phyloP scores from a whole-genome alignment of 2,888 invertebrate genomes.

The Schizaphis graminum region DNA sequence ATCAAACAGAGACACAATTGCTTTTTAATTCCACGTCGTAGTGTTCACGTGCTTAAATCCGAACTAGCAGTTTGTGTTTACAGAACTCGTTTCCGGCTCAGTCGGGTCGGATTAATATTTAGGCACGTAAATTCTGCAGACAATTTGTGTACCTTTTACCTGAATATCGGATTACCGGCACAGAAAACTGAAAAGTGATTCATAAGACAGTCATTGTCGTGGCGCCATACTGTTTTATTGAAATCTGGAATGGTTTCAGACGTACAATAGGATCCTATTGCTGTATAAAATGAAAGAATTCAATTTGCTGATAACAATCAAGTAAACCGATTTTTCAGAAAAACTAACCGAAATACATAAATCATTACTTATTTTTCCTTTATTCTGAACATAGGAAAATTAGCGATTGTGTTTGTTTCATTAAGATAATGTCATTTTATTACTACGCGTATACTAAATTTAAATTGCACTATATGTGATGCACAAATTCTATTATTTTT shows the following conservation, averaged over 20 bases:
- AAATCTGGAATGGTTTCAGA: neutral
- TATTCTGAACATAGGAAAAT: neutral
- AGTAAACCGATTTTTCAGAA: neutral
- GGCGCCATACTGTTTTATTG: conserved; percentile 37
- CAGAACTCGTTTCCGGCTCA: neutral
- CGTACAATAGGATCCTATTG: conserved; percentile 21
- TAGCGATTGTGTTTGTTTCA: conserved; percentile 10
- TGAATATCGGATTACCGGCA: conserved; percentile 24
- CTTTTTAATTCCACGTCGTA: conserved; percentile 3
- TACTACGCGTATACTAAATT: neutral
- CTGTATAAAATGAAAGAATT: neutral
- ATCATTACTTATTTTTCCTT: neutral
- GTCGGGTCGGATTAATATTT: conserved; percentile 39
- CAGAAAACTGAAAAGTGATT: neutral
- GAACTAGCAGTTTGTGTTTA: neutral
- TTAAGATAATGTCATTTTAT: conserved; percentile 3
- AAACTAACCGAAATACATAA: neutral
- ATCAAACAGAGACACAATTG: neutral
- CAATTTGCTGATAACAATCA: conserved; percentile 38
- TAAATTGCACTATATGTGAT: neutral
- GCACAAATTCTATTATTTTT: neutral
- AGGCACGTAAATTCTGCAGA: conserved; percentile 2
- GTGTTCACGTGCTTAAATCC: neutral
- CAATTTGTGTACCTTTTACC: conserved; percentile 35
- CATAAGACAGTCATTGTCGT: conserved; percentile 23